A percentile compares a stretch with the other conserved stretches of the same genome.
Conservation (phyloP, 2,797 vertebrate species). For the Pristis pectinata region DNA sequence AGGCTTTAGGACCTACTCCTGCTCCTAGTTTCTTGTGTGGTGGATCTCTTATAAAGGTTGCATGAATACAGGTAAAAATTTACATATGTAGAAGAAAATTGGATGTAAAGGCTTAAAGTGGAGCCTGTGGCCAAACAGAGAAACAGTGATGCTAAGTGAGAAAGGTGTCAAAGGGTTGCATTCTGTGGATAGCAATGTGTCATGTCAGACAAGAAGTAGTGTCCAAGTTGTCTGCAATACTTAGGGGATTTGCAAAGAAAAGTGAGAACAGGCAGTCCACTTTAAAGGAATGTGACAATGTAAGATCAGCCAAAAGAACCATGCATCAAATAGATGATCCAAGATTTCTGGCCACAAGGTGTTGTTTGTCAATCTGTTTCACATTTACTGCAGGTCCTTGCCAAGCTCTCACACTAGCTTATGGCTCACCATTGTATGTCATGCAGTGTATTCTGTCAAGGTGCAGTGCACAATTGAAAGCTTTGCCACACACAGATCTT, state of each 20-base stretch:
- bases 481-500: not conserved
- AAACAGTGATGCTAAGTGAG: not conserved
- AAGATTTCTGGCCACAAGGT: not conserved
- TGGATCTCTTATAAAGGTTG: not conserved
- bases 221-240: not conserved
- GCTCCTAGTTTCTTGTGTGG: too few species aligned
- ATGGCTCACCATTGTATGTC: not conserved
- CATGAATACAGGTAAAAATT: not conserved
- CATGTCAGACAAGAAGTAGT: not conserved
- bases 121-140: not conserved
- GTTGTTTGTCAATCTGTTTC: not conserved
- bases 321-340: not conserved
- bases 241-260: not conserved
- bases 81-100: not conserved
- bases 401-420: not conserved
- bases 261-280: not conserved
- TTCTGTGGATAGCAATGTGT: not conserved
- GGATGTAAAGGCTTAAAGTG: not conserved
- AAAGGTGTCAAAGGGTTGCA: not conserved
- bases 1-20: too few species aligned
- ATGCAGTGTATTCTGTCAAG: not conserved
- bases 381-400: not conserved
- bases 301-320: not conserved
- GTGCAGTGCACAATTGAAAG: conserved; percentile 3
- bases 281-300: not conserved